phyloP scores from a whole-genome alignment of 2,113 vertebrate genomes.

The western clawed frog (Xenopus tropicalis) region UCB_Xtro_10.0 CM004443.2:196461001-196461500 shows the following conservation, averaged over 20 bases:
- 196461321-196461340: neutral
- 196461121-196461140: too few relatives aligned
- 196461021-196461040: too few relatives aligned
- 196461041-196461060: too few relatives aligned
- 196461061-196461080: too few relatives aligned
- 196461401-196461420: too few relatives aligned
- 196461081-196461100: too few relatives aligned
- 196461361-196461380: too few relatives aligned
- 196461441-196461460: slow-evolving; percentile 11
- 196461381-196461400: too few relatives aligned
- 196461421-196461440: neutral
- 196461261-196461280: neutral
- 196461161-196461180: too few relatives aligned
- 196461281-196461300: neutral
- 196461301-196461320: neutral
- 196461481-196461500: slow-evolving; percentile 8
- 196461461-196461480: slow-evolving; percentile 11
- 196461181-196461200: neutral
- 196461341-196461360: neutral
- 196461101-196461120: too few relatives aligned
- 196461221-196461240: neutral
- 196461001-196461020: too few relatives aligned
- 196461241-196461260: neutral
- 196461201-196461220: neutral
- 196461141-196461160: too few relatives aligned